Evolutionary conservation across 2,888 invertebrate species (phyloP).

Genomic region (Dryococelus australis): DNA sequence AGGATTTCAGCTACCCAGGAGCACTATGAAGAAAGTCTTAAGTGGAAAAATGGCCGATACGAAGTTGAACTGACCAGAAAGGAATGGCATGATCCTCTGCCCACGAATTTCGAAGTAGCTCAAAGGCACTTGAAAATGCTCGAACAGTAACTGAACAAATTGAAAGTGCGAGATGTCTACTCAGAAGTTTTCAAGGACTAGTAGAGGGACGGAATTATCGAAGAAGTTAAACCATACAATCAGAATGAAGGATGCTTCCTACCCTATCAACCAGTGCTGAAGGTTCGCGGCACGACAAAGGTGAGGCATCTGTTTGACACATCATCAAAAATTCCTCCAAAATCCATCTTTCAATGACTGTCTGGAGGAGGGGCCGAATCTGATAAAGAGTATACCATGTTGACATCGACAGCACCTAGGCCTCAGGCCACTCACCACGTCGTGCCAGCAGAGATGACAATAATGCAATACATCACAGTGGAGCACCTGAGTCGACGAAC

Average conservation of each 20-base stretch:
- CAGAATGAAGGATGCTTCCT: conserved; percentile 37
- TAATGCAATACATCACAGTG: too few relatives aligned
- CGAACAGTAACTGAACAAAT: background rate
- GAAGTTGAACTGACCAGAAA: background rate
- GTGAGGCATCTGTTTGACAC: conserved; percentile 43
- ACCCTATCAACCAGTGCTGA: conserved; percentile 49
- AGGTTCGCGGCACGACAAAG: conserved; percentile 42
- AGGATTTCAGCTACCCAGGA: too few relatives aligned
- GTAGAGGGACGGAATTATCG: background rate
- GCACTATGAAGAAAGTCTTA: background rate
- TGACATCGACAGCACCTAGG: too few relatives aligned
- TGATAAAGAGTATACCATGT: too few relatives aligned
- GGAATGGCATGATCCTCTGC: background rate
- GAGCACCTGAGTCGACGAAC: too few relatives aligned
- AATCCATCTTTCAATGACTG: conserved; percentile 47
- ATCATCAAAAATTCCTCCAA: conserved; percentile 36
- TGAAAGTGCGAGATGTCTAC: background rate
- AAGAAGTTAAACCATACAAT: background rate
- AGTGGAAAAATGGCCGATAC: background rate
- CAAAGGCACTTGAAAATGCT: background rate
- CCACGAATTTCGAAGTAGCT: background rate
- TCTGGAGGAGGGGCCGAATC: too few relatives aligned
- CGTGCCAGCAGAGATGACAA: too few relatives aligned
- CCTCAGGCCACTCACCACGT: too few relatives aligned
- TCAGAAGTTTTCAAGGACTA: conserved; percentile 7